Conservation (phyloP, 2,888 invertebrate species). For the Ctena decussata region DNA sequence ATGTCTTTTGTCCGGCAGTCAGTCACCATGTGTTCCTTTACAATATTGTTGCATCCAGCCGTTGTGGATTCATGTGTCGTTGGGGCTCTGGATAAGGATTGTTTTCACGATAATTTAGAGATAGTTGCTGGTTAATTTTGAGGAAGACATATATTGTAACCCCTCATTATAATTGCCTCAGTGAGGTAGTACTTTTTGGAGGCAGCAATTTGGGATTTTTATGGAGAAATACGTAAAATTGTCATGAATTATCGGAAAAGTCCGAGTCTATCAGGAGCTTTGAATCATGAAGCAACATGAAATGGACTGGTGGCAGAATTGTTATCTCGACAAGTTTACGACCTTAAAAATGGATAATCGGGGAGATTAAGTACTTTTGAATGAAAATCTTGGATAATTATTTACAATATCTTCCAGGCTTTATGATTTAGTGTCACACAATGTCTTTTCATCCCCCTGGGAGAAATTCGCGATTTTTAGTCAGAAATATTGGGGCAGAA, state of each 20-base stretch:
- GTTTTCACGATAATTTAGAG: too few species aligned
- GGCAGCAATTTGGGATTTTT: too few species aligned
- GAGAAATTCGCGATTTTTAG: too few species aligned
- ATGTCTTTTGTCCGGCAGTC: not conserved
- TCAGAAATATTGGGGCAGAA: too few species aligned
- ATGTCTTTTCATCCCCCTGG: not conserved
- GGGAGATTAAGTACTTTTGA: slow-evolving; percentile 13
- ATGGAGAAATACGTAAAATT: too few species aligned
- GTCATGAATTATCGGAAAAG: too few species aligned
- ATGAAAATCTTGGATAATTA: slow-evolving; percentile 24
- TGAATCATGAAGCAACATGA: not conserved
- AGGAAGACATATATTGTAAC: too few species aligned
- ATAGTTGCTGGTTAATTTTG: too few species aligned
- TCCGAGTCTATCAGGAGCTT: too few species aligned
- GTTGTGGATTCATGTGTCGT: not conserved
- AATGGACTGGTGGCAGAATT: not conserved
- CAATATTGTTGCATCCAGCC: not conserved
- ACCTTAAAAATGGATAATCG: slow-evolving; percentile 19
- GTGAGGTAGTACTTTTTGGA: too few species aligned
- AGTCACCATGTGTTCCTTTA: not conserved
- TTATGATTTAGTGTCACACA: slow-evolving; percentile 1
- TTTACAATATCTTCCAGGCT: slow-evolving; percentile 19
- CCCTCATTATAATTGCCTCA: too few species aligned
- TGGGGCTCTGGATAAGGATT: too few species aligned
- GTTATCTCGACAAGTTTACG: slow-evolving; percentile 10